Evolutionary conservation across 2,888 invertebrate genomes (phyloP).

Genomic region (Spilarctia lutea): DNA sequence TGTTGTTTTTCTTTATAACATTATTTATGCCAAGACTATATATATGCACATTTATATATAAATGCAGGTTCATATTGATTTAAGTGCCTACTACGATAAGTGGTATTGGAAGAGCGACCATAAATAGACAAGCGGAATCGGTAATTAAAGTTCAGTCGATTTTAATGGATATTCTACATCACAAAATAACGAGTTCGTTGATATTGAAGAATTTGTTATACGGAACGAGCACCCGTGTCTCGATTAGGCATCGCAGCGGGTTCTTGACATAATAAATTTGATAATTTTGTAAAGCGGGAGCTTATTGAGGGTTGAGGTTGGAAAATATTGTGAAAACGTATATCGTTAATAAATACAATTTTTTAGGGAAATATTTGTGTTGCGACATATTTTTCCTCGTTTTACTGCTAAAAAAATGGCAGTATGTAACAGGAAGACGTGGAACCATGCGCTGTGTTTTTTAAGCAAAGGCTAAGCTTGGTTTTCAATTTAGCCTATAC

Average conservation of each 20-base stretch:
- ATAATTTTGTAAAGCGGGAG: neutral
- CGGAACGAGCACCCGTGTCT: neutral
- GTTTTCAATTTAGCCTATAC: too few relatives aligned
- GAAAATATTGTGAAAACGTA: neutral
- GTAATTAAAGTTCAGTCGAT: neutral
- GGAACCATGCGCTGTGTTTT: too few relatives aligned
- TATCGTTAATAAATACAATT: neutral
- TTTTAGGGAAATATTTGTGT: neutral
- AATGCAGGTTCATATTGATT: neutral
- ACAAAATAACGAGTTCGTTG: neutral
- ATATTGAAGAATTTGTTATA: neutral
- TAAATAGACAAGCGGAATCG: neutral
- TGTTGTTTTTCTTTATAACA: too few relatives aligned
- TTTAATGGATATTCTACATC: neutral
- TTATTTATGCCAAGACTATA: too few relatives aligned
- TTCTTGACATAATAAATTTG: neutral
- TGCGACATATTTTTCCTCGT: too few relatives aligned
- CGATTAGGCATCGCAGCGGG: neutral
- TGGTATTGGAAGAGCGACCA: neutral
- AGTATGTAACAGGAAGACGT: too few relatives aligned
- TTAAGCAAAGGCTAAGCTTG: too few relatives aligned
- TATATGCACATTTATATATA: neutral
- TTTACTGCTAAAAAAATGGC: too few relatives aligned
- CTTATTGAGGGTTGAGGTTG: neutral
- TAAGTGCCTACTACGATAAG: neutral